Evolutionary conservation across 2,113 vertebrate genomes (phyloP), one percentile per base, ranked within the genome.

Genomic region (Nycticebus coucang): DNA sequence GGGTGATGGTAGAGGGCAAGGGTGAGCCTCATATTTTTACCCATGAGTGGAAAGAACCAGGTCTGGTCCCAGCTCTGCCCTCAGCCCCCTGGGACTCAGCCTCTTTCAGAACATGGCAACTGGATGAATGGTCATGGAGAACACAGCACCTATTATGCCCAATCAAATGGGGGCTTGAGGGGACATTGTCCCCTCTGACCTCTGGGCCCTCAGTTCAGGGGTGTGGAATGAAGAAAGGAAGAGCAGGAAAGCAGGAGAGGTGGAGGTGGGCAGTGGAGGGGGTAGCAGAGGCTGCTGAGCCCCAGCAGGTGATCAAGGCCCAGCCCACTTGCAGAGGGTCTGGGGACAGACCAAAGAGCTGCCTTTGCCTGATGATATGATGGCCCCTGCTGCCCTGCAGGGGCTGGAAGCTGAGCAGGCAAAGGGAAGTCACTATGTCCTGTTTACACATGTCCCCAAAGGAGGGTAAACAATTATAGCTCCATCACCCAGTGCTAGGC

Each of bases 81-180:
- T 24, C 50, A 24, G 74, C 35, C 21, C n/a, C 41, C 24, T 24
- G 4, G 10, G 8, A 22, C 75, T 81, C 30, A 19, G 41, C 7
- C 55, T 86, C 15, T 55, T 18, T 68, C 68, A 17, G 8, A 83
- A 30, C n/a, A 18, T 15, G n/a, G 19, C 13, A 3, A 8, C 1
- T 33, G 28, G 37, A 21, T 0, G 41, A 41, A 9, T 0, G 0
- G n/a, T 4, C 7, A 0, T 10, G 14, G 50, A 80, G n/a, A 71
- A 13, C 66, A 45, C 3, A 28, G 17, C 45, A 8, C 30, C 0
- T 10, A 8, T 72, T 45, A 55, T 37, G 24, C 21, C 45, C 50
- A 28, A 28, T 9, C 17, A 59, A 41, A 37, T 4, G 10, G n/a
- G 37, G 13, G 13, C 45, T 41, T 8, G 9, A 28, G 9, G 4